Conservation (phyloP, 2,888 invertebrate species). For the Dromius quadrimaculatus region DNA sequence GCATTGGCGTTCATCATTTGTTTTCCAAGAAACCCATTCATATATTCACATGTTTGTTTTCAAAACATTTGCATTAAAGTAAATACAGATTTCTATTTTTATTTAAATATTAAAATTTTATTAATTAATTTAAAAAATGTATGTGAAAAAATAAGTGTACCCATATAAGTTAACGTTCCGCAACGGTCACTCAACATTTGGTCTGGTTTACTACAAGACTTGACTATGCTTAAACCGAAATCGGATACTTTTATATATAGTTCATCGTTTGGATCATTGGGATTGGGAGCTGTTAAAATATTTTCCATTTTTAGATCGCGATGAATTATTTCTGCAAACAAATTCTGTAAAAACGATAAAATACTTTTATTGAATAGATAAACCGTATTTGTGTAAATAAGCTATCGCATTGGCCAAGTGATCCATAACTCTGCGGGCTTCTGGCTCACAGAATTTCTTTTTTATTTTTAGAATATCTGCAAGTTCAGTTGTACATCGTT, state of each 20-base stretch:
- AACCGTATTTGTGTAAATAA: constrained; percentile 67
- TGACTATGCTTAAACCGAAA: constrained; percentile 71
- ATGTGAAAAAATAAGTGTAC: constrained; percentile 59
- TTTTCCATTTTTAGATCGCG: constrained; percentile 68
- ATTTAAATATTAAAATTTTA: constrained; percentile 10
- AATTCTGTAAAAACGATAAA: not conserved
- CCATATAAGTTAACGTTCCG: constrained; percentile 71
- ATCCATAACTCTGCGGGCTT: constrained; percentile 62
- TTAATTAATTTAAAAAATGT: not conserved
- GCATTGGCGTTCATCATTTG: not conserved
- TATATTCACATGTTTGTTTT: constrained; percentile 18
- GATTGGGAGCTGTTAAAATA: constrained; percentile 68
- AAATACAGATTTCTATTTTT: not conserved
- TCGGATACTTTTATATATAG: constrained; percentile 71
- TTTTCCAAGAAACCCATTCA: not conserved
- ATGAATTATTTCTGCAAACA: constrained; percentile 66
- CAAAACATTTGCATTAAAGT: not conserved
- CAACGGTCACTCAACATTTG: constrained; percentile 71
- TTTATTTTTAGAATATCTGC: constrained; percentile 62
- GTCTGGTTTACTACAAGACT: constrained; percentile 67
- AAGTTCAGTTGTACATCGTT: constrained; percentile 69
- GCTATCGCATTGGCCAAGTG: constrained; percentile 64
- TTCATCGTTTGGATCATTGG: constrained; percentile 65
- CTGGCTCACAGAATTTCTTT: constrained; percentile 63
- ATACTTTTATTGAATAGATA: constrained; percentile 41